A percentile compares a stretch with the other conserved stretches of the same genome.
Conservation (phyloP, 2,797 vertebrate species). For the Pterois miles region DNA sequence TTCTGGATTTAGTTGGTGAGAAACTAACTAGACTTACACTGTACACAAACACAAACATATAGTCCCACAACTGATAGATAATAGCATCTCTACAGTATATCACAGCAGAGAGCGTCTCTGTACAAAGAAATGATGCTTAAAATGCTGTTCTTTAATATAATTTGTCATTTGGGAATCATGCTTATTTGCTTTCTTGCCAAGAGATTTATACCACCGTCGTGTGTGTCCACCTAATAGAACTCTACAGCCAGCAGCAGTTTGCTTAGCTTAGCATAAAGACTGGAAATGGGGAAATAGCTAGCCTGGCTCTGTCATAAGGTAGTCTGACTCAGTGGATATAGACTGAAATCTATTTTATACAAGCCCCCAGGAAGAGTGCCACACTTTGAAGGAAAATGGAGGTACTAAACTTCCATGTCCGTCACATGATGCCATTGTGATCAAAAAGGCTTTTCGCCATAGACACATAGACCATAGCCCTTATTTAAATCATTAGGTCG, state of each 20-base stretch:
- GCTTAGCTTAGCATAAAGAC: neutral
- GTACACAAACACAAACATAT: neutral
- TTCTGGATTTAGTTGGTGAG: neutral
- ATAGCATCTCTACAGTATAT: neutral
- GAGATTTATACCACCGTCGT: neutral
- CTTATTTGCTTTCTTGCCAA: too few relatives aligned
- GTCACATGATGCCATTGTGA: rapidly evolving
- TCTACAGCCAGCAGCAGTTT: neutral
- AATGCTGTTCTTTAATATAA: neutral
- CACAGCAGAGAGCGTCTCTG: neutral
- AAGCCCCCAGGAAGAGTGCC: too few relatives aligned
- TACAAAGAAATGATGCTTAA: constrained; percentile 2
- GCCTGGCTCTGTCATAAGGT: neutral
- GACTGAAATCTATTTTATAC: too few relatives aligned
- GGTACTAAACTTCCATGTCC: too few relatives aligned
- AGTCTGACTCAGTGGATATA: too few relatives aligned
- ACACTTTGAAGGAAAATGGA: too few relatives aligned
- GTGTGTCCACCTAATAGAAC: neutral
- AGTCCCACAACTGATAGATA: neutral
- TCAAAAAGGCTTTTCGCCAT: too few relatives aligned
- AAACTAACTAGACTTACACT: neutral
- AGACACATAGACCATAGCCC: too few relatives aligned
- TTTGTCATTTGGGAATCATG: too few relatives aligned
- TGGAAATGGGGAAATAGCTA: neutral
- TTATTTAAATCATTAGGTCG: neutral